phyloP scores from a whole-genome alignment of 2,113 vertebrate species.

The Diphyllodes magnificus region DNA sequence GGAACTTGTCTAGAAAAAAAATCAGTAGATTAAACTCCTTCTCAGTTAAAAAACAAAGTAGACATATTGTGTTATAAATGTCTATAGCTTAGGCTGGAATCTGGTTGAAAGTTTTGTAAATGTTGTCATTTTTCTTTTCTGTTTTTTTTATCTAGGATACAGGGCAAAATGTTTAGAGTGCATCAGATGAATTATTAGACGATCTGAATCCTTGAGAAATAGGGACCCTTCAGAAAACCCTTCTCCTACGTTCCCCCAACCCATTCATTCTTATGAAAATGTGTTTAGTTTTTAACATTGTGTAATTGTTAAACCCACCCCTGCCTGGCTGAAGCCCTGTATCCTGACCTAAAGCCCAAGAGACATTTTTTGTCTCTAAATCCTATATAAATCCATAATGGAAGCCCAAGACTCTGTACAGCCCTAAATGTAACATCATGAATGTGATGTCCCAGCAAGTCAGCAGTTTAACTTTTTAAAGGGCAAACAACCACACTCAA shows the following conservation, averaged over 20 bases:
- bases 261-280: background rate
- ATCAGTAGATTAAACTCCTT: background rate
- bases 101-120: background rate
- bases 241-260: background rate
- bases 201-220: background rate
- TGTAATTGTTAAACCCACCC: background rate
- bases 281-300: background rate
- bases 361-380: background rate
- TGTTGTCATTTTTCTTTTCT: background rate
- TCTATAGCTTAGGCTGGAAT: background rate
- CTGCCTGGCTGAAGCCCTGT: background rate
- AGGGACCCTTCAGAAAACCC: background rate
- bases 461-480: slow-evolving; percentile 28
- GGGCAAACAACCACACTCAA: slow-evolving; percentile 33
- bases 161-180: background rate
- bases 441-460: slow-evolving; percentile 12
- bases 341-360: background rate
- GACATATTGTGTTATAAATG: background rate
- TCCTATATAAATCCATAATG: background rate
- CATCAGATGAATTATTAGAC: background rate
- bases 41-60: background rate
- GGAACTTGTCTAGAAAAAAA: background rate
- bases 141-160: background rate
- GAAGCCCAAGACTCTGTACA: background rate
- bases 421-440: slow-evolving; percentile 5